Conservation (phyloP, 2,113 vertebrate species). For the Caranx ignobilis region DNA sequence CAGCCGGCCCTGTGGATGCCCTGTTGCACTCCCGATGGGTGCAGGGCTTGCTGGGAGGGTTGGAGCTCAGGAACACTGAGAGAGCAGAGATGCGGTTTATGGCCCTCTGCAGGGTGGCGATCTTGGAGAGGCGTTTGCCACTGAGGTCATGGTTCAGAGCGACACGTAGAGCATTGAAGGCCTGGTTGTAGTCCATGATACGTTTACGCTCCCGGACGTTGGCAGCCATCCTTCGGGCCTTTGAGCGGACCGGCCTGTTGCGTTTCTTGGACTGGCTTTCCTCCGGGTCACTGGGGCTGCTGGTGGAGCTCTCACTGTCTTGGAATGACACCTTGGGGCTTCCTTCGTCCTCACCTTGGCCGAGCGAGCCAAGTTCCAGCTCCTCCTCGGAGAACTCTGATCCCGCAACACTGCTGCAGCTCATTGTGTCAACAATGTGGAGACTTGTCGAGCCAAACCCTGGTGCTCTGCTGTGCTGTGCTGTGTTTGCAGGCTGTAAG, state of each 20-base stretch:
- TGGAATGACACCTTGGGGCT: constrained; percentile 63
- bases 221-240: constrained; percentile 93
- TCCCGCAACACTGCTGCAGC: constrained; percentile 77
- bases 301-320: constrained; percentile 64
- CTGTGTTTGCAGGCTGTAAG: not conserved
- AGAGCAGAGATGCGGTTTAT: constrained; percentile 93
- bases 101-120: constrained; percentile 93
- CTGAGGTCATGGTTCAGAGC: constrained; percentile 92
- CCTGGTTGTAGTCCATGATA: constrained; percentile 98
- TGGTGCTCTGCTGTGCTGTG: not conserved
- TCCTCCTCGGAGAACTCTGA: constrained; percentile 84
- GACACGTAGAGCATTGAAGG: constrained; percentile 93
- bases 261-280: constrained; percentile 83
- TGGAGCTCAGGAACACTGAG: constrained; percentile 87
- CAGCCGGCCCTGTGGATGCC: not conserved
- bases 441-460: not conserved
- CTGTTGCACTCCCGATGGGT: constrained; percentile 85
- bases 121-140: constrained; percentile 96
- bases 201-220: constrained; percentile 95
- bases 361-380: constrained; percentile 65
- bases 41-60: constrained; percentile 80
- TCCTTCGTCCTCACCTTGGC: constrained; percentile 64
- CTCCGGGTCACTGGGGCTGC: constrained; percentile 70
- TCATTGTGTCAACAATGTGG: constrained; percentile 58
- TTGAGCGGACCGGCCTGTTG: constrained; percentile 89